Percentiles rank a stretch among this genome's conserved stretches.
phyloP scores from a whole-genome alignment of 1,140 invertebrate genomes.

The Stenopsyche tienmushanensis region DNA sequence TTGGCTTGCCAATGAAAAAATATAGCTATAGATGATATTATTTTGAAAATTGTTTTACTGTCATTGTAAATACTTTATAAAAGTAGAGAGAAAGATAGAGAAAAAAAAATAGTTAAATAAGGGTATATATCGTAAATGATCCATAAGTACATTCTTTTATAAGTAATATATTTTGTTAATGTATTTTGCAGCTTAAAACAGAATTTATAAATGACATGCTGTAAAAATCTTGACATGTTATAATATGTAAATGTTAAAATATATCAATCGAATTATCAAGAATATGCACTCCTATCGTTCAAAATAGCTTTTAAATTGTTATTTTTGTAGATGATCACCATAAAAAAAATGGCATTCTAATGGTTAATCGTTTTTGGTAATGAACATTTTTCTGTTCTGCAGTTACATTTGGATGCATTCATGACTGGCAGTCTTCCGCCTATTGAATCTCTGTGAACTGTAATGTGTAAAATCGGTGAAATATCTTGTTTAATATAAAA shows the following conservation, averaged over 20 bases:
- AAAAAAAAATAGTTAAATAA: constrained; percentile 27
- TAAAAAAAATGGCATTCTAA: background rate
- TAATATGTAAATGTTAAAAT: constrained; percentile 14
- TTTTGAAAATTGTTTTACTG: constrained; percentile 31
- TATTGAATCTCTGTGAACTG: constrained; percentile 22
- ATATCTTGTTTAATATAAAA: background rate
- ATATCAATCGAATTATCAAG: constrained; percentile 16
- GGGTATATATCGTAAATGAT: constrained; percentile 29
- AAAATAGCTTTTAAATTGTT: background rate
- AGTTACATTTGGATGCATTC: constrained; percentile 22
- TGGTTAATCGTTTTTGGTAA: background rate
- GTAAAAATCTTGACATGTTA: constrained; percentile 13
- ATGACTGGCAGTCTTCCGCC: constrained; percentile 26
- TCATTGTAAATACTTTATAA: constrained; percentile 38
- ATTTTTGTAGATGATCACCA: too few relatives aligned
- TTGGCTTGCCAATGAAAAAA: constrained; percentile 24
- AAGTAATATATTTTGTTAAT: constrained; percentile 38
- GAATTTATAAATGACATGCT: constrained; percentile 10
- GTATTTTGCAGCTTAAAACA: constrained; percentile 32
- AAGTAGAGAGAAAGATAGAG: constrained; percentile 24
- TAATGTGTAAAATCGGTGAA: too few relatives aligned
- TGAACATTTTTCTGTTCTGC: background rate
- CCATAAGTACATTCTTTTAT: constrained; percentile 30
- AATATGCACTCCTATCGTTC: constrained; percentile 8
- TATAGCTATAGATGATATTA: constrained; percentile 25